These are phyloP conservation scores for Donacobius atricapilla DNA, from an alignment of 2,113 vertebrate species.

Conservation along the genomic window DNA sequence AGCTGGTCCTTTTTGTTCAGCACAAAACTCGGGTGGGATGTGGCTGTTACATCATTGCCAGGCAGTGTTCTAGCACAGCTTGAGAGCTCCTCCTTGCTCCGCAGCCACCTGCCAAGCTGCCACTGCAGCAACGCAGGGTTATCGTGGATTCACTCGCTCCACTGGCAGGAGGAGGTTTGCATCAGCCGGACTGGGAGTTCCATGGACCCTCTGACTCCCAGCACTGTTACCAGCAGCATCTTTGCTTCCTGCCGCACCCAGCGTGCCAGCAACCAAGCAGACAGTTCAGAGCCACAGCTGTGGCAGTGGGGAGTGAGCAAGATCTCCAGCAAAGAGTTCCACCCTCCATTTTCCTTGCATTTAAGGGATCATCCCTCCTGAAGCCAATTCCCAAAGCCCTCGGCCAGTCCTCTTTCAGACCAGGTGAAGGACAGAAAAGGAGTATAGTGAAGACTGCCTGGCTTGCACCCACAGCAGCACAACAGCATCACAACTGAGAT, in stretches of 20 bases:
- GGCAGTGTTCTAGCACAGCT: background rate
- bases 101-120: slow-evolving; percentile 7
- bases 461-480: background rate
- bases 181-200: background rate
- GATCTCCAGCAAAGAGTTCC: background rate
- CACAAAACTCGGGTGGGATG: background rate
- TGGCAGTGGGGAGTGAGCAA: accelerated
- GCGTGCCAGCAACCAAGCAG: accelerated
- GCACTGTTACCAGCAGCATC: background rate
- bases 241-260: background rate
- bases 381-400: background rate
- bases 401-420: background rate
- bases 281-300: background rate
- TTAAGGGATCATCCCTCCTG: background rate
- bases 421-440: background rate
- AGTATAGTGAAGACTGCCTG: background rate
- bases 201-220: background rate
- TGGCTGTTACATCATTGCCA: background rate
- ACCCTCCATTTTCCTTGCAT: background rate
- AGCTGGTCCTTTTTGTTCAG: slow-evolving; percentile 51
- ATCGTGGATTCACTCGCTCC: background rate
- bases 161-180: background rate
- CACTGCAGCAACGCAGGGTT: background rate
- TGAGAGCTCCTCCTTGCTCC: background rate
- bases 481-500: background rate